Percentiles rank a stretch among this genome's conserved stretches.
Conservation (phyloP, 2,113 vertebrate genomes). For the Charina bottae region DNA sequence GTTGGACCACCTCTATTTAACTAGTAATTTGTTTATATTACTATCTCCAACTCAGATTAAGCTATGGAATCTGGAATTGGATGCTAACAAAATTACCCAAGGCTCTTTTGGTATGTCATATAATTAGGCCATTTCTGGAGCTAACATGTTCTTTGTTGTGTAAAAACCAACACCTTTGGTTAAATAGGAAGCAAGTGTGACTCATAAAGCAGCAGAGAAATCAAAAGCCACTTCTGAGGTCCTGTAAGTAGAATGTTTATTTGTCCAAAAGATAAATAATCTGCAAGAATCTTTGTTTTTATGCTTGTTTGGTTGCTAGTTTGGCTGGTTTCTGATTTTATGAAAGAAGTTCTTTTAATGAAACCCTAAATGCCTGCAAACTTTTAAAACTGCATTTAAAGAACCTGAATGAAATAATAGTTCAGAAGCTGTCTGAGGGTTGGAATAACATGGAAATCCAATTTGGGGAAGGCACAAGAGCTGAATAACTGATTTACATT, state of each 20-base stretch:
- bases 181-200: background rate
- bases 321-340: background rate
- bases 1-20: background rate
- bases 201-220: background rate
- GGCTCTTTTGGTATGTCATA: background rate
- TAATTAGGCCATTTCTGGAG: background rate
- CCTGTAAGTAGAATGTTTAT: background rate
- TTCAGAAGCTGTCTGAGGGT: background rate
- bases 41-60: background rate
- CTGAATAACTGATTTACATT: background rate
- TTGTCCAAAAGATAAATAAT: background rate
- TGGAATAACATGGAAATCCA: background rate
- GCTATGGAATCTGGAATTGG: background rate
- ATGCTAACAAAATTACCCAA: background rate
- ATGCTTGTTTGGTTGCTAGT: background rate
- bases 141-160: background rate
- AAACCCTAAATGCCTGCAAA: background rate
- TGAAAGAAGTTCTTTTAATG: background rate
- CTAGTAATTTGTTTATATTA: background rate
- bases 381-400: background rate
- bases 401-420: background rate
- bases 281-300: background rate
- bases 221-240: background rate
- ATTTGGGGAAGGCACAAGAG: slow-evolving; percentile 2
- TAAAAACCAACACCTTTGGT: background rate